Percentiles rank a stretch among this genome's conserved stretches.
Evolutionary conservation across 2,113 vertebrate genomes (phyloP).

Genomic region (Ardeotis arabs): DNA sequence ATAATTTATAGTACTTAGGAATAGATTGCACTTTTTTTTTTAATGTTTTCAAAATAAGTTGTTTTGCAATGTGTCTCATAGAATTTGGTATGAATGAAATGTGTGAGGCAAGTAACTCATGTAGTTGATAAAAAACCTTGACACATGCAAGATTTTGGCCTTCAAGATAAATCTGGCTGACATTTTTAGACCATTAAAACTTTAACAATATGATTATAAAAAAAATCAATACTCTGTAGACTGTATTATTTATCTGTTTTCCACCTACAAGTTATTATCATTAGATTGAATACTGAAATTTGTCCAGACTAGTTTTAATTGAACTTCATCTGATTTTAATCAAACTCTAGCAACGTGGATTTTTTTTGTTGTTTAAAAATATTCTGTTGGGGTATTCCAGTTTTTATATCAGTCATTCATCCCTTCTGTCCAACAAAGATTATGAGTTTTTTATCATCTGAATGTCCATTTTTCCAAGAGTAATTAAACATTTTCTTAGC

Average conservation of each 20-base stretch:
- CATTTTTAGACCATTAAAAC: not conserved
- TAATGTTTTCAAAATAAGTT: not conserved
- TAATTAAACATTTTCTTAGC: not conserved
- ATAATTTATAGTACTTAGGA: not conserved
- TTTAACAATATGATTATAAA: not conserved
- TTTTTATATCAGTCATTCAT: not conserved
- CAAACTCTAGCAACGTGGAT: not conserved
- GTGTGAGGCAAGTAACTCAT: not conserved
- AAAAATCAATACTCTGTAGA: not conserved
- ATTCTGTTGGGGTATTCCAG: not conserved
- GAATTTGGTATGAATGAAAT: not conserved
- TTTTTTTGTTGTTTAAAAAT: not conserved
- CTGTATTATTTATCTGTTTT: not conserved
- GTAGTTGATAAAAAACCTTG: not conserved
- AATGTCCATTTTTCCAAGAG: not conserved
- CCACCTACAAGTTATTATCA: not conserved
- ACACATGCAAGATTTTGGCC: not conserved
- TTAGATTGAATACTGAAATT: not conserved
- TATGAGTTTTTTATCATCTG: not conserved
- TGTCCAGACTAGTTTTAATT: not conserved
- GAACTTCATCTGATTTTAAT: not conserved
- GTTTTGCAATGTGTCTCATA: not conserved
- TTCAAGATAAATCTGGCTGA: not conserved
- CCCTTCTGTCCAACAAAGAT: not conserved
- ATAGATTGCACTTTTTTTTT: not conserved